Evolutionary conservation across 2,113 vertebrate species (phyloP).

Genomic region (Riparia riparia): DNA sequence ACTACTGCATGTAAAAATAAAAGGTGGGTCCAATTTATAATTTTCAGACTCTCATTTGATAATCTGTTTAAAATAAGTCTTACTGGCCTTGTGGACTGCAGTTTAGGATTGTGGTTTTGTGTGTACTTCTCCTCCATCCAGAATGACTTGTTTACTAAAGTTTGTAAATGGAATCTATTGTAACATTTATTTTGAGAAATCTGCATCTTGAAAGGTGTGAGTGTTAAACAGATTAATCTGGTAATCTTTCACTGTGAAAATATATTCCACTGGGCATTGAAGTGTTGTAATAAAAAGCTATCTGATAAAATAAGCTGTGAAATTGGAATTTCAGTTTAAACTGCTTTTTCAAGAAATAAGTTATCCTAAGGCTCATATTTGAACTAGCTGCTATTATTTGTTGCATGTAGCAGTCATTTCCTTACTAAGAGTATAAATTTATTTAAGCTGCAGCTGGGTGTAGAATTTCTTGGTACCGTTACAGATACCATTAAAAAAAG

Average conservation of each 20-base stretch:
- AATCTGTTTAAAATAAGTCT: background rate
- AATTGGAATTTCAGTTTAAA: constrained; percentile 27
- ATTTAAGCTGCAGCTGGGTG: background rate
- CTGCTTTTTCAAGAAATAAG: constrained; percentile 4
- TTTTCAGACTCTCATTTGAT: constrained; percentile 15
- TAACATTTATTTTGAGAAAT: constrained; percentile 32
- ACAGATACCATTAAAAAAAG: background rate
- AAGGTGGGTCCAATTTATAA: background rate
- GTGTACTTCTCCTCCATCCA: background rate
- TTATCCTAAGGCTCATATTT: background rate
- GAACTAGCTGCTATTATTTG: constrained; percentile 1
- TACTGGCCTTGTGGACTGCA: background rate
- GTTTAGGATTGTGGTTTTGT: background rate
- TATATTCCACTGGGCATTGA: background rate
- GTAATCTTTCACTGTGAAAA: constrained; percentile 7
- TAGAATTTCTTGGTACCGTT: background rate
- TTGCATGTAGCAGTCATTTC: constrained; percentile 1
- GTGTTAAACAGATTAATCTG: constrained; percentile 20
- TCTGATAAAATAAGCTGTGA: constrained; percentile 9
- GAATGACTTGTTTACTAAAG: background rate
- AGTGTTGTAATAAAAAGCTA: background rate
- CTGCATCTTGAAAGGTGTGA: background rate
- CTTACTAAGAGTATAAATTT: background rate
- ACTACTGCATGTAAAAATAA: background rate
- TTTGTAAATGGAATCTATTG: background rate